A percentile compares a stretch with the other conserved stretches of the same genome.
Evolutionary conservation across 2,797 vertebrate species (phyloP).

Genomic region (Acrocephalus scirpaceus): DNA sequence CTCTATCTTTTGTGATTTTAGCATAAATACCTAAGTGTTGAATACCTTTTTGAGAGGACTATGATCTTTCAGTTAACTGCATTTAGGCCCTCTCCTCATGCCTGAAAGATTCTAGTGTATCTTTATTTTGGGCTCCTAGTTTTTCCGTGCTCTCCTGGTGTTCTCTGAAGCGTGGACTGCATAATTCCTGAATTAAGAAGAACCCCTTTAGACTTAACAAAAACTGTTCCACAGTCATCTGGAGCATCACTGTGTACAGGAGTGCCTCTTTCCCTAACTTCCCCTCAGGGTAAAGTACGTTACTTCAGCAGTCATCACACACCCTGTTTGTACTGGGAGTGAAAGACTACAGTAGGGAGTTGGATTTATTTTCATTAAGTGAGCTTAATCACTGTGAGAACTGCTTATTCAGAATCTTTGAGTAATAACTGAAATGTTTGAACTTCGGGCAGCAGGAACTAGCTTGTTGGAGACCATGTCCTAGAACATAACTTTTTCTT

Average conservation of each 20-base stretch:
- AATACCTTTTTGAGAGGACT: neutral
- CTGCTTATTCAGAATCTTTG: neutral
- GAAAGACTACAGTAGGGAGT: slow-evolving; percentile 21
- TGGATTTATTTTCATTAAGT: slow-evolving; percentile 35
- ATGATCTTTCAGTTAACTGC: neutral
- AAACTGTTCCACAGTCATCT: slow-evolving; percentile 12
- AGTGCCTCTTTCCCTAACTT: slow-evolving; percentile 29
- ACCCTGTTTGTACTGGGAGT: neutral
- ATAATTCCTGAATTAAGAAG: slow-evolving; percentile 32
- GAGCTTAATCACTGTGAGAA: neutral
- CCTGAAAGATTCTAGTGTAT: slow-evolving; percentile 1
- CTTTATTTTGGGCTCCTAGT: slow-evolving; percentile 44
- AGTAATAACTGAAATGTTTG: slow-evolving; percentile 2
- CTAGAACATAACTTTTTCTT: neutral
- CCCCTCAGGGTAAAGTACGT: slow-evolving; percentile 13
- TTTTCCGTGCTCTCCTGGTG: neutral
- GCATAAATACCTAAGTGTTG: neutral
- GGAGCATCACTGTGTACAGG: slow-evolving; percentile 29
- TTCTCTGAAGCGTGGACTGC: slow-evolving; percentile 18
- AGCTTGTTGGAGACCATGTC: neutral
- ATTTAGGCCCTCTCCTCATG: neutral
- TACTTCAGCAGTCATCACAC: slow-evolving; percentile 24
- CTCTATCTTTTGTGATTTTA: neutral
- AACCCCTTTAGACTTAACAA: slow-evolving; percentile 34
- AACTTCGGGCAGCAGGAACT: neutral